These are phyloP conservation scores for Aramus guarauna DNA, from an alignment of 2,113 vertebrate genomes.

Conservation along the genomic window DNA sequence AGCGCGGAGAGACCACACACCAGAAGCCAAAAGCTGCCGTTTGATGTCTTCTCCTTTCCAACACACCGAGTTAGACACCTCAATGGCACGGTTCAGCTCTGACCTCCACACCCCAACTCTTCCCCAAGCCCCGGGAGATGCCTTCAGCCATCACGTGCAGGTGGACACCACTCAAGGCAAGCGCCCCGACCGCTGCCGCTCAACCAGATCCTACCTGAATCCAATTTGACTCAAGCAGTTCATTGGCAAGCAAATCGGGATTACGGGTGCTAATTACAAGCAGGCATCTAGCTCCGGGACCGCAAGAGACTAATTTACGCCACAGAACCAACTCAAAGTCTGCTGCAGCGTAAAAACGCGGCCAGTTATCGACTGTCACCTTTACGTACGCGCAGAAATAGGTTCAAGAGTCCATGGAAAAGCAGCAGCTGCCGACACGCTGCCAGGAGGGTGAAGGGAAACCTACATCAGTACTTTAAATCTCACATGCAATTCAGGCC, in stretches of 20 bases:
- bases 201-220: accelerated
- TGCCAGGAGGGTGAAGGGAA: background rate
- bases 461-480: background rate
- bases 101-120: background rate
- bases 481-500: background rate
- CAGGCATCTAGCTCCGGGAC: accelerated
- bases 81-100: background rate
- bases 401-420: background rate
- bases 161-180: too few relatives aligned
- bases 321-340: background rate
- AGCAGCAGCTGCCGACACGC: background rate
- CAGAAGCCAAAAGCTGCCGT: background rate
- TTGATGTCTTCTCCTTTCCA: background rate
- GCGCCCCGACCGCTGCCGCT: background rate
- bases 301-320: accelerated
- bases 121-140: background rate
- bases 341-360: background rate
- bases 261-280: background rate
- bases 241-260: background rate
- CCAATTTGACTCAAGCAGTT: background rate
- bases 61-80: accelerated
- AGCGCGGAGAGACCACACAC: background rate
- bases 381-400: accelerated
- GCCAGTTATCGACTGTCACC: accelerated
- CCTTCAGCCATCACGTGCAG: background rate